phyloP scores from a whole-genome alignment of 1,140 invertebrate genomes.

The Lordiphosa clarofinis region DNA sequence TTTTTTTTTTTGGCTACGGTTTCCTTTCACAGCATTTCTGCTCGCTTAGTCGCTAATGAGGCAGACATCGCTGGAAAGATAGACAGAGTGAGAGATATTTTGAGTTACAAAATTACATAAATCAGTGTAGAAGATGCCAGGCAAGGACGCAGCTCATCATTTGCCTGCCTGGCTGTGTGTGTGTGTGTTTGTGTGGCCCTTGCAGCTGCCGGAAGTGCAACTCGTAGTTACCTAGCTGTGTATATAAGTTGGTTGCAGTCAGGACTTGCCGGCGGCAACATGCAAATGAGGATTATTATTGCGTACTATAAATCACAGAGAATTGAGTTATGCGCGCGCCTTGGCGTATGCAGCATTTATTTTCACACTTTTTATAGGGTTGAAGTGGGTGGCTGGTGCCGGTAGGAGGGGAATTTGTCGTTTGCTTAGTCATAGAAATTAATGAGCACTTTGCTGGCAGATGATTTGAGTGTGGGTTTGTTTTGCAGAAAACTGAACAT shows the following conservation, averaged over 20 bases:
- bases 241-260: conserved; percentile 28
- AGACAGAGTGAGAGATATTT: conserved; percentile 14
- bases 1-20: conserved; percentile 38
- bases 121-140: conserved; percentile 9
- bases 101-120: not conserved
- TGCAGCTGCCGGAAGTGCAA: conserved; percentile 58
- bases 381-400: not conserved
- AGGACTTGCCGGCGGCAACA: conserved; percentile 29
- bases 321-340: conserved; percentile 68
- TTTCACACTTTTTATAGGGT: conserved; percentile 23
- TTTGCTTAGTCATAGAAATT: conserved; percentile 40
- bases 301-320: conserved; percentile 68
- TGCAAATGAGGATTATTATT: conserved; percentile 74
- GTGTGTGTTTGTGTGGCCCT: no score
- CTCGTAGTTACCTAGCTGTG: conserved; percentile 32
- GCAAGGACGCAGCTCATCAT: conserved; percentile 32
- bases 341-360: conserved; percentile 49
- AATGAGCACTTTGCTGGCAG: conserved; percentile 61
- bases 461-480: conserved; percentile 36
- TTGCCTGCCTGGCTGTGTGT: conserved; percentile 1
- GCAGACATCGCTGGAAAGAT: conserved; percentile 53
- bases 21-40: conserved; percentile 24
- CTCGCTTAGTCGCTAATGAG: conserved; percentile 67
- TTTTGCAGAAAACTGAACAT: not conserved
- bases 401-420: not conserved